Evolutionary conservation across 2,113 vertebrate species (phyloP).

Genomic region (Pao palembangensis): DNA sequence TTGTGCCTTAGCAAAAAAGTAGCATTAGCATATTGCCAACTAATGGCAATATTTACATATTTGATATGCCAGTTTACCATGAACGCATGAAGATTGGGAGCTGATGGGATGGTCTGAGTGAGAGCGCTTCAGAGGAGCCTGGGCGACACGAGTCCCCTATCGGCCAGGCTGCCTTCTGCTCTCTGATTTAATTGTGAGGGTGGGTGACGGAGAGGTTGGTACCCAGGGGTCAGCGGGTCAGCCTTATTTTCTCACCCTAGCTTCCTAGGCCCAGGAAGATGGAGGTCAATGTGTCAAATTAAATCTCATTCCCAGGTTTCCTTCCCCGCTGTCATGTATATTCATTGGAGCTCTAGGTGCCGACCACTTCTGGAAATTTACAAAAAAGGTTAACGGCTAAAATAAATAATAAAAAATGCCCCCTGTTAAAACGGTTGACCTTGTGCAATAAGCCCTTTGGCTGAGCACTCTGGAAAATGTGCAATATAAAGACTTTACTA

Average conservation of each 20-base stretch:
- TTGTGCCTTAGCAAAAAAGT: conserved; percentile 61
- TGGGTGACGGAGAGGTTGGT: conserved; percentile 74
- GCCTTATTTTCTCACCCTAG: conserved; percentile 79
- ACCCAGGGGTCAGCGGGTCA: conserved; percentile 74
- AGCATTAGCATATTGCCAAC: conserved; percentile 73
- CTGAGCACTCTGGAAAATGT: conserved; percentile 47
- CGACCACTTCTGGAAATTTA: conserved; percentile 76
- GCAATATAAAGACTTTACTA: conserved; percentile 40
- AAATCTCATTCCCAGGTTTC: conserved; percentile 77
- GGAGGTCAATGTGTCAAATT: conserved; percentile 80
- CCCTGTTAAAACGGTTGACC: conserved; percentile 77
- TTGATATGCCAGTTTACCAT: conserved; percentile 63
- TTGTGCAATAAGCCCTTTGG: conserved; percentile 69
- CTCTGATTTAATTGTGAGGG: conserved; percentile 80
- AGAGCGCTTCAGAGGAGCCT: conserved; percentile 46
- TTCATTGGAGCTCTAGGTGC: conserved; percentile 75
- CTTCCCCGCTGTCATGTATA: conserved; percentile 78
- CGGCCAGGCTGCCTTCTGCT: conserved; percentile 24
- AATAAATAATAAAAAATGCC: conserved; percentile 79
- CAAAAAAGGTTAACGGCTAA: conserved; percentile 79
- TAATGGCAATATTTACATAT: conserved; percentile 70
- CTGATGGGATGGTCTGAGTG: conserved; percentile 34
- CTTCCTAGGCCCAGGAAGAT: conserved; percentile 70
- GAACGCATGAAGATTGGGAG: conserved; percentile 22
- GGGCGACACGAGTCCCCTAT: conserved; percentile 46